phyloP scores from a whole-genome alignment of 2,113 vertebrate genomes.

The Fregetta grallaria region DNA sequence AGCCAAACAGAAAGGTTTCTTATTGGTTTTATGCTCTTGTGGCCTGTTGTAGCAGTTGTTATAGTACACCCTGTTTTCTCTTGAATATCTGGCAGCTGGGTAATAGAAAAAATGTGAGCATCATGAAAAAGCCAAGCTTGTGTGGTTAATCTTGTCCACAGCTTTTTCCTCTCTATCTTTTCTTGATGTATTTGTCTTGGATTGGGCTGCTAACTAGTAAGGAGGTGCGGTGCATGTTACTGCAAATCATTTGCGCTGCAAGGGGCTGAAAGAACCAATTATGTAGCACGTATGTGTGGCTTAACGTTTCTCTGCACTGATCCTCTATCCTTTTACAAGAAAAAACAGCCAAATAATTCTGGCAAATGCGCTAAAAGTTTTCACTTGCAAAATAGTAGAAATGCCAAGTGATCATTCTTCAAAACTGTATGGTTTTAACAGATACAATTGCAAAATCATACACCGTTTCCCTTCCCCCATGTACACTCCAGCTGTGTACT shows the following conservation, averaged over 20 bases:
- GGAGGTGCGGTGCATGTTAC: conserved; percentile 4
- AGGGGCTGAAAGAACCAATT: conserved; percentile 33
- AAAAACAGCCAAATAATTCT: background rate
- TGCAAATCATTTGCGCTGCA: background rate
- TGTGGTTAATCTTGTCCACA: conserved; percentile 38
- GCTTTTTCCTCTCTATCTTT: conserved; percentile 34
- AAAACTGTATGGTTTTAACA: background rate
- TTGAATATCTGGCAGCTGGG: conserved; percentile 58
- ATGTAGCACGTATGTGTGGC: background rate
- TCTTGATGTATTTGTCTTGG: background rate
- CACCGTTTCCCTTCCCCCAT: background rate
- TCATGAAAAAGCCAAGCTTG: background rate
- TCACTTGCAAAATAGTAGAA: background rate
- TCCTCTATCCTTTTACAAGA: background rate
- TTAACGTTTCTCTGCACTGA: conserved; percentile 11
- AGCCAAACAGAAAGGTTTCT: conserved; percentile 67
- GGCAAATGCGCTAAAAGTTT: background rate
- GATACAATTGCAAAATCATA: background rate
- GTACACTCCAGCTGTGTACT: conserved; percentile 1
- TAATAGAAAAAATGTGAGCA: conserved; percentile 44
- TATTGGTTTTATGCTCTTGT: conserved; percentile 59
- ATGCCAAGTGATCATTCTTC: background rate
- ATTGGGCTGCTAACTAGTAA: conserved; percentile 19
- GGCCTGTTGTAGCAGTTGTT: conserved; percentile 58
- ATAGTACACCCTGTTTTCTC: conserved; percentile 47